phyloP scores from a whole-genome alignment of 2,888 invertebrate genomes.

The Lagria hirta region DNA sequence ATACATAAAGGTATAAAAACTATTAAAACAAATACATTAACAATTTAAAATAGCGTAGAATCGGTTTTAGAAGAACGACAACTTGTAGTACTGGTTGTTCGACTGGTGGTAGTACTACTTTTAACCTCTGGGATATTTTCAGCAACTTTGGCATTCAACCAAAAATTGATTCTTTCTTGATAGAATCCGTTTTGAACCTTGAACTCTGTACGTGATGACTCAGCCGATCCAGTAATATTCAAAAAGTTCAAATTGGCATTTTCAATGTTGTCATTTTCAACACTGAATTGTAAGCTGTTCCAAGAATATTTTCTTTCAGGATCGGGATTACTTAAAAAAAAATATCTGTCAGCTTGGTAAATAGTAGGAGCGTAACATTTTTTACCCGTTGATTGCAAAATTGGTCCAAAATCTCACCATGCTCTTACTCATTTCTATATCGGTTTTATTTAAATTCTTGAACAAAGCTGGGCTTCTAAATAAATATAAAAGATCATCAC shows the following conservation, averaged over 20 bases:
- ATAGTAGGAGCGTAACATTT: background rate
- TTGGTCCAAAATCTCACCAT: constrained; percentile 54
- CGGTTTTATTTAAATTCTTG: constrained; percentile 47
- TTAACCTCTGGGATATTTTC: no score
- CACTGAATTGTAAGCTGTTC: constrained; percentile 19
- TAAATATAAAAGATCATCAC: constrained; percentile 59
- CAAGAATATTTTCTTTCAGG: constrained; percentile 20
- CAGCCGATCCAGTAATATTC: constrained; percentile 30
- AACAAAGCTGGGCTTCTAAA: constrained; percentile 55
- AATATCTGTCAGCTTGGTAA: constrained; percentile 3
- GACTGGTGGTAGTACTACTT: no score
- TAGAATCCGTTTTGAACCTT: constrained; percentile 12
- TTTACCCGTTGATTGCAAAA: constrained; percentile 56
- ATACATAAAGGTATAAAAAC: no score
- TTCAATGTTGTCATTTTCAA: no score
- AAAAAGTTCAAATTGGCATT: constrained; percentile 33
- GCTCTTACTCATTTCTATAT: constrained; percentile 48
- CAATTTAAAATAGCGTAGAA: no score
- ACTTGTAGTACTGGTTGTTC: no score
- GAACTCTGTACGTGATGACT: constrained; percentile 7
- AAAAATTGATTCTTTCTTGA: constrained; percentile 22
- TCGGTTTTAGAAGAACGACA: no score
- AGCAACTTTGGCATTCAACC: constrained; percentile 17
- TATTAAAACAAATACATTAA: no score
- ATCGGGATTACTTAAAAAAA: constrained; percentile 40